Evolutionary conservation across 1,140 invertebrate genomes (phyloP), one percentile per base, ranked within the genome.

Genomic region (Laupala kohalensis): DNA sequence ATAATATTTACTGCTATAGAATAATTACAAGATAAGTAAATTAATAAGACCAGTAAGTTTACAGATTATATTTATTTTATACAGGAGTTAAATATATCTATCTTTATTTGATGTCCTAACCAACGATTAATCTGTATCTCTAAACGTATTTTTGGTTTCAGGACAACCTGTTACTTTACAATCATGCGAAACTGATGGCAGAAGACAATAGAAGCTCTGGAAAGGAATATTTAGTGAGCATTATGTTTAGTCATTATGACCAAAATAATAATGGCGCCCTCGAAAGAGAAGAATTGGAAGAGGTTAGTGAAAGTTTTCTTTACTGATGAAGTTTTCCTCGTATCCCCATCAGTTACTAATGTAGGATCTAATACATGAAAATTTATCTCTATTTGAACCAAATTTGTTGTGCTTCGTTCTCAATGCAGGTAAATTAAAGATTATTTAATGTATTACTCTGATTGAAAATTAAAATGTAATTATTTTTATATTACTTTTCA

Each of bases 201-300:
- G 81, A 84, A 71, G 83, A 85, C 74, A 81, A 82, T 76, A 80
- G 78, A 80, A 86, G 73, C 69, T 75, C 77, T 79, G 89, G 88
- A 73, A 90, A 90, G 73, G 88, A 90, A 73, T 91, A 88, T 76
- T 79, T 92, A 24, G 88, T 91, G 63, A 89, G 87, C 73, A 86
- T 90, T 76, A 91, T 92, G 87, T 92, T 92, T 77, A 89, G 87
- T 29, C 90, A 91, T 77, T 91, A 90, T 78, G 90, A 92, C 78
- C 83, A 84, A 72, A 89, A 92, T 78, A 88, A 87, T 75, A 86
- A 91, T 78, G 88, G 88, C 26, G 83, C 84, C 73, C 79, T 92
- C 67, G 87, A 90, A 73, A 81, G 81, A 30, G 85, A 87, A 29
- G 91, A 92, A 79, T 80, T 92, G 30, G 83, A 86, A 26, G 82